phyloP scores from a whole-genome alignment of 2,888 invertebrate genomes.

The Epistrophe grossulariae region DNA sequence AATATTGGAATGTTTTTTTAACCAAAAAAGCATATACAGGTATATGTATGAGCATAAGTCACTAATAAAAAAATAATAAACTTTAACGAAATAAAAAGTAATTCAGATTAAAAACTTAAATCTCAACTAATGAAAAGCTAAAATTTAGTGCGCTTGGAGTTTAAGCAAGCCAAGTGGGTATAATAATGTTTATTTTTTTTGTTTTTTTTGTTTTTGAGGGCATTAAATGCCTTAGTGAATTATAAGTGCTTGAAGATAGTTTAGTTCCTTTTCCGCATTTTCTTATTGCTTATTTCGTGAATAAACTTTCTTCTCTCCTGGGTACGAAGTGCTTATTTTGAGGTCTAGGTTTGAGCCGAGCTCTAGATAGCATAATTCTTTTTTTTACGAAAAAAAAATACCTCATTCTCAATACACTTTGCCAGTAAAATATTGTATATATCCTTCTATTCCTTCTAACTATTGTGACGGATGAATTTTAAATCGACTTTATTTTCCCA shows the following conservation, averaged over 20 bases:
- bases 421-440: too few species aligned
- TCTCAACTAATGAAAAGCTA: not conserved
- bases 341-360: too few species aligned
- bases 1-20: not conserved
- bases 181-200: not conserved
- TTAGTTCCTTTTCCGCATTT: not conserved
- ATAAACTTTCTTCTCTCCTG: too few species aligned
- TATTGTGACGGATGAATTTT: too few species aligned
- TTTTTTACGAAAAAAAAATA: too few species aligned
- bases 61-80: constrained; percentile 3
- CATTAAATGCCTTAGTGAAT: not conserved
- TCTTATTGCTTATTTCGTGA: not conserved
- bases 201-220: not conserved
- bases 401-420: too few species aligned
- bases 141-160: constrained; percentile 12
- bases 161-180: constrained; percentile 8
- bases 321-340: too few species aligned
- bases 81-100: not conserved
- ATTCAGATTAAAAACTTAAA: not conserved
- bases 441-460: too few species aligned
- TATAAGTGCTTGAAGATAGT: not conserved
- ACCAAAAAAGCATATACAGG: constrained; percentile 7
- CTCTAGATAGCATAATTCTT: too few species aligned
- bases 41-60: not conserved
- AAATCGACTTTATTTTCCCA: too few species aligned